Evolutionary conservation across 2,113 vertebrate species (phyloP).

Genomic region (Hiodon alosoides): DNA sequence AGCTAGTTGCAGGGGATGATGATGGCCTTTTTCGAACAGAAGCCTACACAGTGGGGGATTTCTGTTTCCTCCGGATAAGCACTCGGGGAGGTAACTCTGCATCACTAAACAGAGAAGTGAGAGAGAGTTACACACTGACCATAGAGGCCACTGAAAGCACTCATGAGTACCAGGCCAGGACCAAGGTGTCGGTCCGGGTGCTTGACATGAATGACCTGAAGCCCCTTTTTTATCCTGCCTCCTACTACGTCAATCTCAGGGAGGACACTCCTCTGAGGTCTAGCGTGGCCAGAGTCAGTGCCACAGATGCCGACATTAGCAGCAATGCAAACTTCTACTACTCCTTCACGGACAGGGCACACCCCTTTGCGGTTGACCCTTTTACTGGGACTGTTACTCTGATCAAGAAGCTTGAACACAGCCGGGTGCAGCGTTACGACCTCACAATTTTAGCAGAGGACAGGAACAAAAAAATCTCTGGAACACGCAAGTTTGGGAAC

Average conservation of each 20-base stretch:
- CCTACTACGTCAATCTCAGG: slow-evolving; percentile 74
- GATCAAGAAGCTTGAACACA: slow-evolving; percentile 72
- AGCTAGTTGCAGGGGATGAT: slow-evolving; percentile 74
- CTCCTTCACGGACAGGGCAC: slow-evolving; percentile 68
- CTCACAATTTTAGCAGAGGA: slow-evolving; percentile 87
- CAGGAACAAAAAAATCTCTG: slow-evolving; percentile 79
- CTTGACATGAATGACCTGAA: slow-evolving; percentile 91
- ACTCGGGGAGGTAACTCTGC: slow-evolving; percentile 78
- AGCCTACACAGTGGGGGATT: slow-evolving; percentile 74
- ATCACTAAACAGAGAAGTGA: slow-evolving; percentile 84
- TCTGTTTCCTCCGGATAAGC: slow-evolving; percentile 86
- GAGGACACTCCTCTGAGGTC: slow-evolving; percentile 75
- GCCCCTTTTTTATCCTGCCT: slow-evolving; percentile 90
- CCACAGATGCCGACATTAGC: slow-evolving; percentile 86
- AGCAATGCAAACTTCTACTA: slow-evolving; percentile 89
- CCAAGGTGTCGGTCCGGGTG: slow-evolving; percentile 78
- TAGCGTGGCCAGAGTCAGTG: slow-evolving; percentile 74
- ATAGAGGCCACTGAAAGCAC: slow-evolving; percentile 77
- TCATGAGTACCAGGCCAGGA: slow-evolving; percentile 62
- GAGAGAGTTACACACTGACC: slow-evolving; percentile 77
- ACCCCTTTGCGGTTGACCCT: slow-evolving; percentile 76
- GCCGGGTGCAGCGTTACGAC: slow-evolving; percentile 64
- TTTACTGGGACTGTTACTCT: slow-evolving; percentile 77
- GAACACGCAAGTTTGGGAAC: slow-evolving; percentile 79
- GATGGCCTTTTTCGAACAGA: slow-evolving; percentile 78